Percentiles rank a stretch among this genome's conserved stretches.
Conservation (phyloP, 2,797 vertebrate species). For the Enteromius mattozi region DNA sequence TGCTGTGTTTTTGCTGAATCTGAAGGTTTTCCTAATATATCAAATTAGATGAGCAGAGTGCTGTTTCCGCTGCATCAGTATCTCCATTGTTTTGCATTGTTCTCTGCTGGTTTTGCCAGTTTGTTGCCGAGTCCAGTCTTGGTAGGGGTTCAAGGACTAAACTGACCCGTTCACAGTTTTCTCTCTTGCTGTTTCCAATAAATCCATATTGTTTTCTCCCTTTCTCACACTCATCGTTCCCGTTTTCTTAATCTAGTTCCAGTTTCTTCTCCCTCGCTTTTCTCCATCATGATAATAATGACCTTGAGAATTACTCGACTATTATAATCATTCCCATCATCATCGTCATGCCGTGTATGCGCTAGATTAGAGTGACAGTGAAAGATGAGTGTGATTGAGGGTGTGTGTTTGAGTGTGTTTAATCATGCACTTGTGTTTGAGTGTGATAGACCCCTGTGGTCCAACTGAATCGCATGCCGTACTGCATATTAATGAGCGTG, state of each 20-base stretch:
- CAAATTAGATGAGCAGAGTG: background rate
- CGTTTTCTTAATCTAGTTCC: background rate
- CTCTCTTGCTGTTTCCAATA: slow-evolving; percentile 5
- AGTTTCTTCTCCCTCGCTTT: slow-evolving; percentile 18
- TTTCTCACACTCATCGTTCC: background rate
- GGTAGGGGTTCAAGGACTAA: slow-evolving; percentile 2
- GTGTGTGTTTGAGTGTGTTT: slow-evolving; percentile 42
- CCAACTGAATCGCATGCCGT: slow-evolving; percentile 18
- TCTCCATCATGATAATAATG: slow-evolving; percentile 48
- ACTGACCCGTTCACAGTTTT: slow-evolving; percentile 14
- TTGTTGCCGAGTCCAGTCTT: background rate
- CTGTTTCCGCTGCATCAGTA: slow-evolving; percentile 2
- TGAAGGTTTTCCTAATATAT: background rate
- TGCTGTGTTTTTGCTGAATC: background rate
- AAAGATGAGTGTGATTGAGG: slow-evolving; percentile 47
- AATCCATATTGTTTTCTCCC: slow-evolving; percentile 8
- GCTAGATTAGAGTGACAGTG: slow-evolving; percentile 36
- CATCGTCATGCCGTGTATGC: slow-evolving; percentile 29
- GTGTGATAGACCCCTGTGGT: slow-evolving; percentile 46
- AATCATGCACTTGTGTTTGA: slow-evolving; percentile 40
- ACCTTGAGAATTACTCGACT: slow-evolving; percentile 56
- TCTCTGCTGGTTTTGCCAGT: slow-evolving; percentile 18
- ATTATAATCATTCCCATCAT: slow-evolving; percentile 55
- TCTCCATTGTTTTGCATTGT: slow-evolving; percentile 13
- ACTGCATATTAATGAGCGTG: slow-evolving; percentile 8